These are phyloP conservation scores for Podarcis lilfordi DNA, from an alignment of 2,797 vertebrate species.

Conservation along the genomic window DNA sequence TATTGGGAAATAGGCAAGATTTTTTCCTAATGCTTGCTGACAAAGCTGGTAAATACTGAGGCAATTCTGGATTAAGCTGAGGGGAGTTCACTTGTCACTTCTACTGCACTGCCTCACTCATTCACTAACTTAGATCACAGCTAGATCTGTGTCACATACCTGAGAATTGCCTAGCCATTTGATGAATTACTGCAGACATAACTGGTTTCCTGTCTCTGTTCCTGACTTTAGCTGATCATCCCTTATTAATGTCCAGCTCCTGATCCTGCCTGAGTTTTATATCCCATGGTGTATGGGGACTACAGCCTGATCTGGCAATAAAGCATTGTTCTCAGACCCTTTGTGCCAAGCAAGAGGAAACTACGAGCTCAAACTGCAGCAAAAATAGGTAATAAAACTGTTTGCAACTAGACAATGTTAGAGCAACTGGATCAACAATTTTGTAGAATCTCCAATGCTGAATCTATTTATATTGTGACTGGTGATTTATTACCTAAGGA, in stretches of 20 bases:
- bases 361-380: background rate
- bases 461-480: slow-evolving; percentile 17
- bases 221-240: background rate
- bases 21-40: background rate
- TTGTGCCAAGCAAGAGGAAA: background rate
- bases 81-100: background rate
- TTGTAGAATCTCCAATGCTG: slow-evolving; percentile 14
- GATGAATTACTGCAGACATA: background rate
- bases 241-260: background rate
- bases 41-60: background rate
- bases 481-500: background rate
- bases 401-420: background rate
- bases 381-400: too few species aligned
- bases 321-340: background rate
- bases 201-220: background rate
- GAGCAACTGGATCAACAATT: background rate
- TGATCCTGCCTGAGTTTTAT: background rate
- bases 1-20: background rate
- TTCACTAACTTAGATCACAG: too few species aligned
- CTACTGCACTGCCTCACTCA: background rate
- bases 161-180: background rate
- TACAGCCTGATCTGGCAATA: background rate
- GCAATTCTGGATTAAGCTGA: background rate
- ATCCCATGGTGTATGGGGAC: background rate
- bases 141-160: background rate